phyloP scores from a whole-genome alignment of 2,797 vertebrate genomes.

The Pseudopleuronectes americanus region DNA sequence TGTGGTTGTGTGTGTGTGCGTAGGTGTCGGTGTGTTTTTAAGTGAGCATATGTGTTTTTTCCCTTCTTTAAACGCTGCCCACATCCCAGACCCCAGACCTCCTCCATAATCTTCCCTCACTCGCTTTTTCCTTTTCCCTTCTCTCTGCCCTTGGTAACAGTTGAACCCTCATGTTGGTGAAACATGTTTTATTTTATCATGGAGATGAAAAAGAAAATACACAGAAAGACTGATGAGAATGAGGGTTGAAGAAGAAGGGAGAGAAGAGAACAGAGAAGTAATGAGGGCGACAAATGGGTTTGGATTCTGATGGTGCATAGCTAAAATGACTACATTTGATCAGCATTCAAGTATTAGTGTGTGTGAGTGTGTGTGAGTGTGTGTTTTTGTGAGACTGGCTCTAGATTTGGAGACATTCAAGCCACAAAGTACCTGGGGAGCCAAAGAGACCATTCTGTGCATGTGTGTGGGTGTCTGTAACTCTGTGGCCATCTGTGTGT shows the following conservation, averaged over 20 bases:
- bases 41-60: conserved; percentile 69
- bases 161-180: conserved; percentile 46
- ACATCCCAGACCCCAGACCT: conserved; percentile 64
- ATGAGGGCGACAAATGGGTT: neutral
- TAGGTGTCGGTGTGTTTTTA: conserved; percentile 41
- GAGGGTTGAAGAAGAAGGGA: neutral
- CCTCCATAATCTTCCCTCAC: conserved; percentile 47
- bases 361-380: conserved; percentile 10
- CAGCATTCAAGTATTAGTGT: conserved; percentile 11
- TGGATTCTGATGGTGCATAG: conserved; percentile 5
- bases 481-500: no score
- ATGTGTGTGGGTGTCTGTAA: no score
- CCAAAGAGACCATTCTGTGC: conserved; percentile 80
- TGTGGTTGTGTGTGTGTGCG: neutral
- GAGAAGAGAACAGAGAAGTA: neutral
- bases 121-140: conserved; percentile 45
- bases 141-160: conserved; percentile 24
- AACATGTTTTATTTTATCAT: conserved; percentile 40
- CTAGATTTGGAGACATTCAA: conserved; percentile 41
- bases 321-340: conserved; percentile 25
- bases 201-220: conserved; percentile 10
- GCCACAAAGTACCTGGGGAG: conserved; percentile 78
- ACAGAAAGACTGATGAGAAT: conserved; percentile 4
- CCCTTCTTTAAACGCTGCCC: conserved; percentile 65
- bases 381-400: conserved; percentile 10